Conservation (phyloP, 2,888 invertebrate genomes). For the Plebejus anna region DNA sequence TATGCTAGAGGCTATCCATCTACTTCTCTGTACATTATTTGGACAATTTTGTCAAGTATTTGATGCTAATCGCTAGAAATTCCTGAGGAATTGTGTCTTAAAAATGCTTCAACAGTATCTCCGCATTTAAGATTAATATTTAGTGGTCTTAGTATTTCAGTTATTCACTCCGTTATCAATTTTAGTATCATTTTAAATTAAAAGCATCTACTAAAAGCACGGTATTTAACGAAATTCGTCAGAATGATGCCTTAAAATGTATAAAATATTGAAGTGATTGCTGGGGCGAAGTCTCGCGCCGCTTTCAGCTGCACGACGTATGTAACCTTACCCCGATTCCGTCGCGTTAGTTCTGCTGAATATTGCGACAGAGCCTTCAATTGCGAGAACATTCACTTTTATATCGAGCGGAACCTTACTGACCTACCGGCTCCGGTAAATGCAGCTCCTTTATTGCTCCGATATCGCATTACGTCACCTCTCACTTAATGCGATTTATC, state of each 20-base stretch:
- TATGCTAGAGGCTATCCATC: neutral
- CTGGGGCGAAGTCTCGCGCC: conserved; percentile 41
- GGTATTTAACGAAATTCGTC: neutral
- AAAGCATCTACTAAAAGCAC: neutral
- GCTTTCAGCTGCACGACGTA: conserved; percentile 29
- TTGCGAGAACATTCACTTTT: conserved; percentile 53
- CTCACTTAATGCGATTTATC: conserved; percentile 13
- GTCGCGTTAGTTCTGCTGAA: conserved; percentile 49
- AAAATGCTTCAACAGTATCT: neutral
- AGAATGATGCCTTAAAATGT: conserved; percentile 8
- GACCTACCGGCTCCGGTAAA: conserved; percentile 20
- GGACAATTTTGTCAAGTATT: neutral
- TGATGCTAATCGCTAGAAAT: neutral
- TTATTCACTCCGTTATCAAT: neutral
- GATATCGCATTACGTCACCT: conserved; percentile 26
- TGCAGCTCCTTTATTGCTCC: conserved; percentile 10
- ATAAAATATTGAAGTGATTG: conserved; percentile 14
- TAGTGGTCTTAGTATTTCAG: neutral
- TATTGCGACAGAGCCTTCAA: conserved; percentile 50
- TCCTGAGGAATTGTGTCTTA: neutral
- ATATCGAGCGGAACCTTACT: conserved; percentile 27
- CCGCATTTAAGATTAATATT: neutral
- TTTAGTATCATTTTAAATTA: neutral
- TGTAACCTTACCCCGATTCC: conserved; percentile 62
- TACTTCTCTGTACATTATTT: neutral